These are phyloP conservation scores for Eurois occulta DNA, from an alignment of 2,888 invertebrate species.

Conservation along the genomic window DNA sequence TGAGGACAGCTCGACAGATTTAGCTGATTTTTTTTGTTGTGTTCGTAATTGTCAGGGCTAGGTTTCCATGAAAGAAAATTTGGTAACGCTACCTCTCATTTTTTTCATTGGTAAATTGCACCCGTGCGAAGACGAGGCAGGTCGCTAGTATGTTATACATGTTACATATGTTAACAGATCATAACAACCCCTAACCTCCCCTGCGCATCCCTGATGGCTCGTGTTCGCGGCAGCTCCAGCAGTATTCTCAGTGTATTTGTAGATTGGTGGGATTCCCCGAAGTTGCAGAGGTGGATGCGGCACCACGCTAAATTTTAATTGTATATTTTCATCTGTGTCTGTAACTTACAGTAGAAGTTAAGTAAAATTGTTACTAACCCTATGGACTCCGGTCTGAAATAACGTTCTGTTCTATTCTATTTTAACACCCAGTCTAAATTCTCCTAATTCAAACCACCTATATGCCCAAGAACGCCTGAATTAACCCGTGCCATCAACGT, in stretches of 20 bases:
- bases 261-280: too few relatives aligned
- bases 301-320: too few relatives aligned
- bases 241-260: too few relatives aligned
- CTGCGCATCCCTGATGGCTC: too few relatives aligned
- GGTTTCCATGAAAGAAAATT: not conserved
- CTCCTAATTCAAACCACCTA: constrained; percentile 28
- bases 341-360: too few relatives aligned
- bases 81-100: not conserved
- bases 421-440: constrained; percentile 31
- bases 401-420: too few relatives aligned
- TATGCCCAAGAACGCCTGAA: constrained; percentile 36
- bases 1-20: not conserved
- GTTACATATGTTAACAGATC: not conserved
- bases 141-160: not conserved
- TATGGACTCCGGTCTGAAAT: too few relatives aligned
- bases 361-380: too few relatives aligned
- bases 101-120: not conserved
- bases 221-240: too few relatives aligned
- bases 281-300: too few relatives aligned
- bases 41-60: not conserved
- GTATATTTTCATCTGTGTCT: too few relatives aligned
- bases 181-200: not conserved
- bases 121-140: not conserved
- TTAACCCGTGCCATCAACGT: constrained; percentile 46
- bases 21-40: not conserved